Evolutionary conservation across 2,797 vertebrate genomes (phyloP), one percentile per base, ranked within the genome.

Genomic region (Toxotes lorentzi): DNA sequence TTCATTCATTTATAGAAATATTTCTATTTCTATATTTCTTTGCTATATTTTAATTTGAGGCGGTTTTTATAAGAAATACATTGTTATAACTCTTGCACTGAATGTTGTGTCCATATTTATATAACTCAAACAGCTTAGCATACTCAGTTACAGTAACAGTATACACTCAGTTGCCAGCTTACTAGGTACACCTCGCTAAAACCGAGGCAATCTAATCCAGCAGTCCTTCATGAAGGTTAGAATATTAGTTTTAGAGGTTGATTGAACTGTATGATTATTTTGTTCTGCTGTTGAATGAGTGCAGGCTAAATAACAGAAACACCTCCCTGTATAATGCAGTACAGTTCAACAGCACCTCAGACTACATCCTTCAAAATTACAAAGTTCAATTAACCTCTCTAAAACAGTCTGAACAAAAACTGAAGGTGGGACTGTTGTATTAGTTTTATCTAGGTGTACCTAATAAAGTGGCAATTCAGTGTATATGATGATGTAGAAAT

Each of bases 21-120:
- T 90, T 86, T 88, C 60, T 92, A 91, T 90, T 91, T 90, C 38
- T 92, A 88, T 78, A 85, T 91, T 88, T 87, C 23, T 85, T 92
- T 92, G 91, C 87, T 90, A 81, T 87, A 80, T 90, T 92, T 92
- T 90, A 81, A 82, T 92, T 94, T 90, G 19, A 91, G 56, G 83
- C 82, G 73, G 43, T 93, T 94, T 73, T 93, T 92, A 54, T 90
- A 92, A 90, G 64, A 91, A 93, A 91, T 89, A 88, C 91, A 93
- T 93, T 90, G 85, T 89, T 88, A 91, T 85, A 88, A 88, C 89
- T 84, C 82, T 83, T 83, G 68, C 48, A 76, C 27, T 54, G 53
- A 81, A 60, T 68, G 10, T 24, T 70, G 74, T 79, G 47, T 86
- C 57, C 21, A 47, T 54, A 61, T 80, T 82, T 67, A 7, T 41